Conservation (phyloP, 2,888 invertebrate genomes). For the Cephus rjabovi region DNA sequence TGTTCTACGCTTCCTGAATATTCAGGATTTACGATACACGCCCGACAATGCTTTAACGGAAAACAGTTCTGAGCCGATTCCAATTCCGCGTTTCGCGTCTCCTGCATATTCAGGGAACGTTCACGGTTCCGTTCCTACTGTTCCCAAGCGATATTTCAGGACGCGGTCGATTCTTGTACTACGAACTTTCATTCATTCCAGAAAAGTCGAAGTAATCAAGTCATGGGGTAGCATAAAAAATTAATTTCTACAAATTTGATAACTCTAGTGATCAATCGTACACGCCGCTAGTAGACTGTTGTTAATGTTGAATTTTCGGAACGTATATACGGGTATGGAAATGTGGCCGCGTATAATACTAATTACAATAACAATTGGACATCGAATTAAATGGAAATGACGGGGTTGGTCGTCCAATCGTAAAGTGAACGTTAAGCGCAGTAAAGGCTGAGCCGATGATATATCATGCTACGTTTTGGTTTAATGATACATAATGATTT, state of each 20-base stretch:
- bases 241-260: background rate
- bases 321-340: background rate
- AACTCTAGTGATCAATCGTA: background rate
- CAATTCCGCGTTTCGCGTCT: background rate
- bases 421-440: background rate
- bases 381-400: background rate
- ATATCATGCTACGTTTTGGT: background rate
- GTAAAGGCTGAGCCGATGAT: background rate
- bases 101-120: background rate
- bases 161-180: background rate
- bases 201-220: background rate
- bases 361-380: background rate
- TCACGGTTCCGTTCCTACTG: background rate
- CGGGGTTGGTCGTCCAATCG: background rate
- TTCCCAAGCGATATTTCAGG: background rate
- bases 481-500: background rate
- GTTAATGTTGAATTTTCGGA: background rate
- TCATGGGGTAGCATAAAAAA: background rate
- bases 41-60: background rate
- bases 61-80: background rate
- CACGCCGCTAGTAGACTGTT: background rate
- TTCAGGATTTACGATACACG: background rate
- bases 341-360: background rate
- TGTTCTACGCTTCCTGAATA: background rate
- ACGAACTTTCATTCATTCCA: background rate